Evolutionary conservation across 2,113 vertebrate genomes (phyloP).

Genomic region (Nibea albiflora): DNA sequence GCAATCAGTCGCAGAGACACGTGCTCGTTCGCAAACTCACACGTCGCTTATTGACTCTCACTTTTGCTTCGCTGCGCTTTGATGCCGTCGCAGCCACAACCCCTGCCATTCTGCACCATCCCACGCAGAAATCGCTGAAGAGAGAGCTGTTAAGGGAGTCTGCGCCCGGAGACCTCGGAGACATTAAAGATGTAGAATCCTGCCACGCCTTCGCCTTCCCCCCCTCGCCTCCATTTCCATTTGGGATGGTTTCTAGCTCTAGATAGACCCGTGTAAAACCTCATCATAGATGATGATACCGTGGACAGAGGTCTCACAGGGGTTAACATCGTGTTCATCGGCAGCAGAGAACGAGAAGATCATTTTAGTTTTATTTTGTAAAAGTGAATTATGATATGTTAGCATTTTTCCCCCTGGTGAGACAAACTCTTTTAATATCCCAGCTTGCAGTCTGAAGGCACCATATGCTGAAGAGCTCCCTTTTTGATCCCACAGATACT

Average conservation of each 20-base stretch:
- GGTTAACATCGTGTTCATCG: background rate
- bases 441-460: background rate
- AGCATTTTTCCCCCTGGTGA: background rate
- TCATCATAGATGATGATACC: slow-evolving; percentile 3
- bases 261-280: slow-evolving; percentile 4
- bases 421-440: slow-evolving; percentile 2
- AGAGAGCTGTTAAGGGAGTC: slow-evolving; percentile 40
- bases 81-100: slow-evolving; percentile 51
- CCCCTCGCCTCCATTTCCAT: slow-evolving; percentile 14
- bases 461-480: slow-evolving; percentile 20
- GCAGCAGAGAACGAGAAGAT: background rate
- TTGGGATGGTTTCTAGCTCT: slow-evolving; percentile 30
- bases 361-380: background rate
- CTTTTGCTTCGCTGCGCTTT: slow-evolving; percentile 51
- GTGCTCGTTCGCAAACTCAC: slow-evolving; percentile 30
- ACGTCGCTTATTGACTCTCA: slow-evolving; percentile 56
- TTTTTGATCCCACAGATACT: slow-evolving; percentile 31
- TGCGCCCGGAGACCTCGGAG: slow-evolving; percentile 32
- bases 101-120: slow-evolving; percentile 36
- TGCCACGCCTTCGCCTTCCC: slow-evolving; percentile 5
- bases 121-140: slow-evolving; percentile 48
- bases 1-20: slow-evolving; percentile 49
- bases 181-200: slow-evolving; percentile 67
- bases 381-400: background rate
- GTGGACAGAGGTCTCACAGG: slow-evolving; percentile 10